These are phyloP conservation scores for Hyles lineata DNA, from an alignment of 2,888 invertebrate species.

Conservation along the genomic window DNA sequence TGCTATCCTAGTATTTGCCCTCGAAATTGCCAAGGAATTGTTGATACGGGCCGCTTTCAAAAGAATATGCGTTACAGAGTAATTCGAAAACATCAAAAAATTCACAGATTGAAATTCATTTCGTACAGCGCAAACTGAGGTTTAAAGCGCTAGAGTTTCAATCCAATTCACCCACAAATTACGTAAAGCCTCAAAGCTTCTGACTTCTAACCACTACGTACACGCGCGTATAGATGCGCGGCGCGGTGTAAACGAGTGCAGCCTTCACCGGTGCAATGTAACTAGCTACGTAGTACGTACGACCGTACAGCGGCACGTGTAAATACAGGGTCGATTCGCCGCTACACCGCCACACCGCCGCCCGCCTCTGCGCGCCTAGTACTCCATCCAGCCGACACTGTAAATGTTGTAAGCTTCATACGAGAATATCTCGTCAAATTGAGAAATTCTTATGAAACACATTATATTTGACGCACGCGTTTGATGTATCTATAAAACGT, in stretches of 20 bases:
- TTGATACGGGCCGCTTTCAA: slow-evolving; percentile 7
- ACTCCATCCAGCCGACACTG: slow-evolving; percentile 54
- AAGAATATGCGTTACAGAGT: slow-evolving; percentile 18
- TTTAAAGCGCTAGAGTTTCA: slow-evolving; percentile 61
- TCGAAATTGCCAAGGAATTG: neutral
- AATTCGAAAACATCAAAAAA: slow-evolving; percentile 31
- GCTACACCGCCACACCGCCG: slow-evolving; percentile 41
- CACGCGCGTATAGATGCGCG: slow-evolving; percentile 53
- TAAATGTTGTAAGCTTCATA: slow-evolving; percentile 49
- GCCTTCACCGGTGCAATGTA: slow-evolving; percentile 76
- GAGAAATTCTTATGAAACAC: neutral
- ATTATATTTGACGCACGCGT: neutral
- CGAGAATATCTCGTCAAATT: neutral
- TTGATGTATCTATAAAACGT: neutral
- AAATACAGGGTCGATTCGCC: slow-evolving; percentile 64
- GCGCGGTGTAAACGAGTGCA: slow-evolving; percentile 69
- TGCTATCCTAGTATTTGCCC: neutral
- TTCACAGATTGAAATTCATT: slow-evolving; percentile 50
- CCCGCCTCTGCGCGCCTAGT: slow-evolving; percentile 66
- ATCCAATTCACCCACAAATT: slow-evolving; percentile 76
- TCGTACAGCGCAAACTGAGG: slow-evolving; percentile 55
- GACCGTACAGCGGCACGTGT: slow-evolving; percentile 62
- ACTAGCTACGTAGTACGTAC: slow-evolving; percentile 57
- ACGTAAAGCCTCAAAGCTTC: slow-evolving; percentile 77
- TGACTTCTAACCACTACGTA: slow-evolving; percentile 59